Conservation (phyloP, 2,888 invertebrate species). For the Scrobipalpa costella region DNA sequence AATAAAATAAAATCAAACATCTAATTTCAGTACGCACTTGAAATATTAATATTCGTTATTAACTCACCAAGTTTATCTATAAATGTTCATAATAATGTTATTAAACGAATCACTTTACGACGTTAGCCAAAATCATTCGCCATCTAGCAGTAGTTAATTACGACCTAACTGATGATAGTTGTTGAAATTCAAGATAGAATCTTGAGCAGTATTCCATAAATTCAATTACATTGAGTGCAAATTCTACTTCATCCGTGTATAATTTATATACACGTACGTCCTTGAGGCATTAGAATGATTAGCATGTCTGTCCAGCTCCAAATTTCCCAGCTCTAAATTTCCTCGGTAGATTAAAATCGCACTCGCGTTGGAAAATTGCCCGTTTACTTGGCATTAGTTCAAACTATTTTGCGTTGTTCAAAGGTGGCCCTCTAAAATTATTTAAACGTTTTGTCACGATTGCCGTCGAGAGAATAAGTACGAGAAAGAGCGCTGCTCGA, state of each 20-base stretch:
- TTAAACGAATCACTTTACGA: background rate
- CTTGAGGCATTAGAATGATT: background rate
- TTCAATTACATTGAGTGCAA: background rate
- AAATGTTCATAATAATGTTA: background rate
- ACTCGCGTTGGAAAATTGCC: constrained; percentile 56
- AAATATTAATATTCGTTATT: background rate
- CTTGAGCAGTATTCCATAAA: background rate
- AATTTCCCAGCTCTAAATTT: background rate
- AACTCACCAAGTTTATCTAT: background rate
- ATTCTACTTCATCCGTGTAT: background rate
- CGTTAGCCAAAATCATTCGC: background rate
- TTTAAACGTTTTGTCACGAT: constrained; percentile 53
- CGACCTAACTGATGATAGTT: background rate
- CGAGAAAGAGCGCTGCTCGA: background rate
- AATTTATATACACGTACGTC: background rate
- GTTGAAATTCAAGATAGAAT: too few species aligned
- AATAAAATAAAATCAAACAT: too few species aligned
- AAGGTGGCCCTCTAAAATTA: constrained; percentile 58
- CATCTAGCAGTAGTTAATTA: background rate
- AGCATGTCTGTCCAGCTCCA: constrained; percentile 11
- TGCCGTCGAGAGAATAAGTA: constrained; percentile 17
- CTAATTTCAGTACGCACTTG: too few species aligned
- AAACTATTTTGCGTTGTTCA: constrained; percentile 65
- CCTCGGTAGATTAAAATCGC: constrained; percentile 43
- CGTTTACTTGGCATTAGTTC: constrained; percentile 65